Base-by-base conservation (phyloP, 2,888 invertebrate species). In the Xestia rhomboidea region DNA sequence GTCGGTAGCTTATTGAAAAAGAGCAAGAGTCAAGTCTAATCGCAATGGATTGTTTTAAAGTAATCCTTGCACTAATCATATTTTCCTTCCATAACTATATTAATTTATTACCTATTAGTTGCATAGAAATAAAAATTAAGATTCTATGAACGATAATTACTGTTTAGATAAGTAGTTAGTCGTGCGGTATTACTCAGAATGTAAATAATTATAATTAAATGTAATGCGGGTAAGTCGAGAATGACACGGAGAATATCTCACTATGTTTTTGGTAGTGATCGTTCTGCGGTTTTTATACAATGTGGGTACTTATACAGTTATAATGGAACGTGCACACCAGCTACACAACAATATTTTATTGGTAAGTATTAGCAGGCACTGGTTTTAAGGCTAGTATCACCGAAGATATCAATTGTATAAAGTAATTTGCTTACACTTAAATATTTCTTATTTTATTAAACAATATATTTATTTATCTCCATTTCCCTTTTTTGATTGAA, bases 1-100 rank as follows among this genome's bases (percentile, higher is more conserved):
- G 49, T 49, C 49, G 49, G 60, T 60, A 60, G 60, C 30, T 60
- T 18, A 60, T 60, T 60, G 30, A 11, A 60, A 60, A 60, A 60
- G 21, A 30, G 30, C 30, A 30, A 30, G 10, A 30, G 60, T 30
- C 60, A 34, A 62, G 21, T 34, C 34, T 34, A 34, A 62, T 27
- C 34, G 24, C 51, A 51, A 51, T n/a, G n/a, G 51, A 51, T 51
- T 51, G 51, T n/a, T 51, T 51, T 51, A 51, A 51, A 24, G 51
- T 51, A 51, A 51, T 51, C 51, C 51, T 10, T 51, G 51, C 51
- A 51, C 51, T 51, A 24, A 51, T 51, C 24, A 51, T 24, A n/a
- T 10, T 24, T 24, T 51, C 24, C 5, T 51, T 49, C 18, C 21
- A 3, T 49, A 49, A 10, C 51, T 51, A 51, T 51, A 51, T 51